Evolutionary conservation across 2,797 vertebrate genomes (phyloP), one percentile per base, ranked within the genome.

Genomic region (Anniella stebbinsi): DNA sequence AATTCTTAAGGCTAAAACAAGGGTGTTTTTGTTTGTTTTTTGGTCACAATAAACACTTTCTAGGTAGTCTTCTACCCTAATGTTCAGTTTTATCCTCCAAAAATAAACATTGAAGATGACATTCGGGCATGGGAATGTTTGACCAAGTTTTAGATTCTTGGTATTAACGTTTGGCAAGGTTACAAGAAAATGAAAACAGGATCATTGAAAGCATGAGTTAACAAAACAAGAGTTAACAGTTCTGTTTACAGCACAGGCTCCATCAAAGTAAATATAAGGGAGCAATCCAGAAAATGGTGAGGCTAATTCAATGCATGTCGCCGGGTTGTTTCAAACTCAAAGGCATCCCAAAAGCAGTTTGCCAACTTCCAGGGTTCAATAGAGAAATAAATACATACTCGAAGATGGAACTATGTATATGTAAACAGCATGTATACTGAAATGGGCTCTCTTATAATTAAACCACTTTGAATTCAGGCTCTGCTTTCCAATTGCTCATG

Each of bases 1-100:
- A 0, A 51, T 80, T 77, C 67, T 84, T 63, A 45, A 36, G 17
- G 30, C 57, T 69, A 89, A 75, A 88, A 92, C n/a, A n/a, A n/a
- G n/a, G n/a, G n/a, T n/a, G n/a, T n/a, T n/a, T n/a, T n/a, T n/a
- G n/a, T n/a, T n/a, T n/a, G n/a, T n/a, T n/a, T n/a, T n/a, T n/a
- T n/a, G n/a, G 76, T 66, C 41, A 81, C 8, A 81, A 21, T 5
- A 33, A 30, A 10, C 7, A 72, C 13, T 11, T 81, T n/a, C 30
- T 15, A 78, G 48, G 41, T 33, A 21, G 25, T 12, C 51, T 30
- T n/a, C 8, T 4, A 38, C 30, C 10, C 13, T 76, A 63, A 63
- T 60, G 30, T 86, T 63, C 18, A 41, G 9, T 45, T 88, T 83
- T 2, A 33, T 73, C 21, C 18, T 25, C 23, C 8, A 48, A 30